Evolutionary conservation across 2,113 vertebrate genomes (phyloP), one percentile per base, ranked within the genome.

Genomic region (Xiphophorus maculatus): DNA sequence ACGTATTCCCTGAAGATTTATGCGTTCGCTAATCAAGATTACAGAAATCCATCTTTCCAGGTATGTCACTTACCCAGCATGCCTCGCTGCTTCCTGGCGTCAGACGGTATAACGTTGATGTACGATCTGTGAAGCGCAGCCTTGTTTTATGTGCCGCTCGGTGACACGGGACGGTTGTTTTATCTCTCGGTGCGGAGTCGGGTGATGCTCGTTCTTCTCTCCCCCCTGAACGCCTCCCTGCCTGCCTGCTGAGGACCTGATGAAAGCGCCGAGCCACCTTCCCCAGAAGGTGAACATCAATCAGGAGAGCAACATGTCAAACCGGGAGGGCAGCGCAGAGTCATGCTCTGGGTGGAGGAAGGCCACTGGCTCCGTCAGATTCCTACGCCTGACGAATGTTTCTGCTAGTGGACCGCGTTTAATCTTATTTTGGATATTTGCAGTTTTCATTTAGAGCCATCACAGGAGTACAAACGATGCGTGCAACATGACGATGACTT

Each of bases 21-120:
- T 87, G 83, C 85, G 76, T 81, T 84, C 74, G 74, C 80, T 68
- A 73, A 75, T 75, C 84, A 79, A 37, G 71, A 88, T 87, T 81
- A 82, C 69, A 86, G 68, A 75, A 78, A 83, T 86, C 86, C 81
- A 88, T 91, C 89, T 89, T 75, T 80, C 67, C 33, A 87, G 80
- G 85, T 78, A 80, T 90, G 84, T 88, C 88, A 77, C 80, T 81
- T 86, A 84, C 90, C 89, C 90, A 87, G 86, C 87, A 91, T 91
- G 89, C 89, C 40, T 88, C 86, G 86, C 90, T 77, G 87, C 81
- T 74, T 85, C 72, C 89, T 86, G 79, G 87, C 73, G 69, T 91
- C 90, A 81, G 81, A 73, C 30, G 70, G 79, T 77, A 80, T 94
- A 92, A 94, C 82, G 91, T 81, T 93, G 93, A 94, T 94, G 89